Evolutionary conservation across 2,888 invertebrate species (phyloP), one percentile per base, ranked within the genome.

Genomic region (Halocaridina rubra): DNA sequence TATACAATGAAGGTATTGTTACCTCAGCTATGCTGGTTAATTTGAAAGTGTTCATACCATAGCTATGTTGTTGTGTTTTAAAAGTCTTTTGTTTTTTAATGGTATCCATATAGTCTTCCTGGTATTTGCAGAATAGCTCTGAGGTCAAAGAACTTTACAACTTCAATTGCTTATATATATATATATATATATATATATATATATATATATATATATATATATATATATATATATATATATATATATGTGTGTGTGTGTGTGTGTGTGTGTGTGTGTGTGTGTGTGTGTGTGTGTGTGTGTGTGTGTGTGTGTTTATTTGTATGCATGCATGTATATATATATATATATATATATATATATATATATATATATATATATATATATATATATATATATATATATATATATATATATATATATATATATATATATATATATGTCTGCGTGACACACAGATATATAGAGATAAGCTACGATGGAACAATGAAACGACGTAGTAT

Each of bases 331-430:
- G 22, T n/a, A 64, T 33, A 3, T 33, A 64, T 22, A 78, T 24
- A 78, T 22, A 64, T 33, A 78, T 22, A 78, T 22, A 78, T 24
- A 77, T 30, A 77, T 19, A 77, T 30, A 77, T 59, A 77, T 61
- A 61, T 61, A 77, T 30, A 77, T 32, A 77, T 3, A 61, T 61
- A 77, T 32, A 77, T 32, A 61, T 33, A 64, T 33, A 77, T 33
- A 61, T 61, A 61, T 61, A 30, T 61, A 59, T 61, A 59, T 33
- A 61, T 61, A 32, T 61, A 64, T 61, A 33, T 33, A 32, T 61
- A 64, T 33, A 39, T 64, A 33, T 64, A 64, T 64, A 33, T 33
- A 4, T 72, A 19, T 32, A 16, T 33, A 29, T 64, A 3, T 32
- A 33, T 33, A n/a, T 53, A 74, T 39, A 39, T 19, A 53, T 22